Percentiles rank a stretch among this genome's conserved stretches.
Conservation (phyloP, 2,113 vertebrate species). For the Barnardius zonarius region DNA sequence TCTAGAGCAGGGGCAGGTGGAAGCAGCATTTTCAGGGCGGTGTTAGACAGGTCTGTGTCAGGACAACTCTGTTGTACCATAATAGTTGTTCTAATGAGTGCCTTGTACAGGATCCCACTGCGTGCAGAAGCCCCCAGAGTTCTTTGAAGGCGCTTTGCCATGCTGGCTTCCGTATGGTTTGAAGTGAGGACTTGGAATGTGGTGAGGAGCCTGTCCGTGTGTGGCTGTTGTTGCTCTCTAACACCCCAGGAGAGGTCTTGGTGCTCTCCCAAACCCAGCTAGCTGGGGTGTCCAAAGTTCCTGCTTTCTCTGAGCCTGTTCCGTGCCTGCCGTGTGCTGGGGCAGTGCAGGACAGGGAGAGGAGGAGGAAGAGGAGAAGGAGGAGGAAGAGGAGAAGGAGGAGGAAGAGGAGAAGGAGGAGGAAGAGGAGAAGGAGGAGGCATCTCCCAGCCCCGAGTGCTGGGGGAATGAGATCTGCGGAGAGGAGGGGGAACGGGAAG, state of each 20-base stretch:
- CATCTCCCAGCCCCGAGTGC: accelerated
- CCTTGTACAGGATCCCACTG: accelerated
- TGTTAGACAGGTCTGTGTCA: no score
- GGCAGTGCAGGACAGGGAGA: not conserved
- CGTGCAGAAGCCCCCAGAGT: not conserved
- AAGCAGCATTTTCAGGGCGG: not conserved
- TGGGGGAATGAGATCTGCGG: not conserved
- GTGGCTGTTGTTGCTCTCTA: not conserved
- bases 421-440: not conserved
- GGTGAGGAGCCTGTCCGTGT: not conserved
- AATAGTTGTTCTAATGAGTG: not conserved
- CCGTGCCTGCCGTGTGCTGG: accelerated
- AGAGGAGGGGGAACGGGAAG: not conserved
- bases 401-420: not conserved
- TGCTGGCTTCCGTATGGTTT: not conserved
- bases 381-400: not conserved
- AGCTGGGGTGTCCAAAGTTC: not conserved
- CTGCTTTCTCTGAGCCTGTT: accelerated
- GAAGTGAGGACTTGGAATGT: not conserved
- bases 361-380: no score
- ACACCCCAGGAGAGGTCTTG: not conserved
- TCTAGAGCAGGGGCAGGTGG: not conserved
- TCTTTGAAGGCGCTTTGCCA: not conserved
- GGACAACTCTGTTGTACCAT: not conserved
- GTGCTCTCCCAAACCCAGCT: not conserved